These are phyloP conservation scores for Sparus aurata DNA, from an alignment of 2,797 vertebrate species.

Conservation along the genomic window DNA sequence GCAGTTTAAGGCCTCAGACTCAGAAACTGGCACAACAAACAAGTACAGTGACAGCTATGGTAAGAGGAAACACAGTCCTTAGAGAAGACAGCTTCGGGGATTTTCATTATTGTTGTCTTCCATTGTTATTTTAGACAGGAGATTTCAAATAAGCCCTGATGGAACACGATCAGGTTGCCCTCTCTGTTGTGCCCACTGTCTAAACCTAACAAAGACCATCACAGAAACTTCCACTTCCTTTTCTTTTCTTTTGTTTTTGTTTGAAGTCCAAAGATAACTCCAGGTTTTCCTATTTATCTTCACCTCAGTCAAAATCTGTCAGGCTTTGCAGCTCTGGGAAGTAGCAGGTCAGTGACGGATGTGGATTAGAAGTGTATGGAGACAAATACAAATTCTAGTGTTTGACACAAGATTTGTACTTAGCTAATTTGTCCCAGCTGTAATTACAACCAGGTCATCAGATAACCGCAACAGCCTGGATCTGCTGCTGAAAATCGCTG, in stretches of 20 bases:
- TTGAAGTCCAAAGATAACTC: not conserved
- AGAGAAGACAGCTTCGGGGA: constrained; percentile 17
- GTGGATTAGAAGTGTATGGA: constrained; percentile 9
- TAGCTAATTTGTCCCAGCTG: constrained; percentile 29
- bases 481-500: constrained; percentile 1
- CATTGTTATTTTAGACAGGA: constrained; percentile 30
- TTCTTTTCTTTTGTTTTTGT: not conserved
- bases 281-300: constrained; percentile 14
- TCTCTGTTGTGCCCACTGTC: not conserved
- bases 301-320: constrained; percentile 16
- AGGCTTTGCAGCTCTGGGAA: constrained; percentile 12
- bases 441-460: constrained; percentile 48
- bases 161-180: not conserved
- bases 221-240: not conserved
- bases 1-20: constrained; percentile 24
- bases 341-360: constrained; percentile 26
- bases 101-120: constrained; percentile 41
- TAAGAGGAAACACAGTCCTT: constrained; percentile 37
- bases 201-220: constrained; percentile 7
- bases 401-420: constrained; percentile 23
- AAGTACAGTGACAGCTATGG: constrained; percentile 49
- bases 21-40: constrained; percentile 37
- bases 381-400: not conserved
- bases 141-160: constrained; percentile 13
- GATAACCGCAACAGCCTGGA: constrained; percentile 14